Percentiles rank a stretch among this genome's conserved stretches.
Conservation (phyloP, 2,888 invertebrate genomes). For the Leptarthrus brevirostris region DNA sequence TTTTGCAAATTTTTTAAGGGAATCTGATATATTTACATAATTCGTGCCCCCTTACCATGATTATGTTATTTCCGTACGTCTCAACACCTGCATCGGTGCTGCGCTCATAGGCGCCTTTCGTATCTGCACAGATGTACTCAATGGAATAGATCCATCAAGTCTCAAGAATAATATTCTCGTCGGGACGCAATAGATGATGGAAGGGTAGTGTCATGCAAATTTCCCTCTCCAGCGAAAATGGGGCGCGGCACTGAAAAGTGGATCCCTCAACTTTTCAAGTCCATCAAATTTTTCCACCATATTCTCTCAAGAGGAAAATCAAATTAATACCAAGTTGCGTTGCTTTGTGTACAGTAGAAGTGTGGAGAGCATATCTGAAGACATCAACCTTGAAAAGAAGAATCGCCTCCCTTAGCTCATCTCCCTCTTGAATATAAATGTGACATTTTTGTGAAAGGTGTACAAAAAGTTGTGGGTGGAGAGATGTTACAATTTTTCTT, state of each 20-base stretch:
- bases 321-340: slow-evolving; percentile 52
- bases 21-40: slow-evolving; percentile 25
- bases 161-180: slow-evolving; percentile 16
- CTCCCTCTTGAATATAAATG: slow-evolving; percentile 49
- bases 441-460: slow-evolving; percentile 45
- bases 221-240: not conserved
- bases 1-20: slow-evolving; percentile 8
- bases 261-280: slow-evolving; percentile 48
- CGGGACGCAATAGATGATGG: slow-evolving; percentile 3
- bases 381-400: slow-evolving; percentile 37
- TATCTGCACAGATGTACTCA: slow-evolving; percentile 47
- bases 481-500: slow-evolving; percentile 4
- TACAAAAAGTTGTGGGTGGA: not conserved
- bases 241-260: slow-evolving; percentile 12
- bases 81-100: slow-evolving; percentile 24
- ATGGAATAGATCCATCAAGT: slow-evolving; percentile 49
- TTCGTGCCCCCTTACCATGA: not conserved
- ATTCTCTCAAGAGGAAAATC: slow-evolving; percentile 54
- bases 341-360: slow-evolving; percentile 33
- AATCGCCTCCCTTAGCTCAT: not conserved
- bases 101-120: slow-evolving; percentile 29
- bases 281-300: slow-evolving; percentile 53
- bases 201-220: slow-evolving; percentile 38
- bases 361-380: slow-evolving; percentile 16
- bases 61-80: slow-evolving; percentile 1